Evolutionary conservation across 2,888 invertebrate species (phyloP).

Genomic region (Anoplius nigerrimus): DNA sequence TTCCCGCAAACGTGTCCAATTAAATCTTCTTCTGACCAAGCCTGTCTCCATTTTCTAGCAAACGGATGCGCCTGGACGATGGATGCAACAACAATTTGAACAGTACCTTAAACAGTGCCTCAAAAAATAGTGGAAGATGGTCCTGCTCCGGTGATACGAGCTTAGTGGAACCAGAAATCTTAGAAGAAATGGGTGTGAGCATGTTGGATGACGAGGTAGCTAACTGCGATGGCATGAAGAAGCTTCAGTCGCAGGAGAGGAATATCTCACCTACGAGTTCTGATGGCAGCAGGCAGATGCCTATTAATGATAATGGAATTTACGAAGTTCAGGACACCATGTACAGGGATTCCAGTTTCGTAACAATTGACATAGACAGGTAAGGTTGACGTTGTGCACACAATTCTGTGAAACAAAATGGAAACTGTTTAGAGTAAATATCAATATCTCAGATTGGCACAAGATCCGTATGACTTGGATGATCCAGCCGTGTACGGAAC

Average conservation of each 20-base stretch:
- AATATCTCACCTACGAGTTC: slow-evolving; percentile 57
- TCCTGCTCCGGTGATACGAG: slow-evolving; percentile 67
- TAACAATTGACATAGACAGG: slow-evolving; percentile 59
- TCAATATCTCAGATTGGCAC: slow-evolving; percentile 51
- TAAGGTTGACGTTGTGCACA: slow-evolving; percentile 28
- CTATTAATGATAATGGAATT: slow-evolving; percentile 38
- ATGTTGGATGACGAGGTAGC: slow-evolving; percentile 78
- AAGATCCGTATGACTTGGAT: slow-evolving; percentile 56
- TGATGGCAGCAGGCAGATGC: slow-evolving; percentile 46
- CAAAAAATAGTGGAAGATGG: slow-evolving; percentile 64
- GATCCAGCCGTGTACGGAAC: slow-evolving; percentile 55
- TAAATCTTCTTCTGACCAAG: too few species aligned
- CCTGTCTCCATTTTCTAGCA: slow-evolving; percentile 52
- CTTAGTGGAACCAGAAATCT: slow-evolving; percentile 75
- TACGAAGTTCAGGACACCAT: slow-evolving; percentile 1
- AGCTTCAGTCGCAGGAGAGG: slow-evolving; percentile 68
- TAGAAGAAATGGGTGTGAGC: slow-evolving; percentile 80
- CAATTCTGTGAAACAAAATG: not conserved
- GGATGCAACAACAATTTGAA: slow-evolving; percentile 70
- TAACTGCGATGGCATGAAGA: slow-evolving; percentile 66
- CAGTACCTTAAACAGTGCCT: slow-evolving; percentile 53
- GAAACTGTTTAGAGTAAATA: not conserved
- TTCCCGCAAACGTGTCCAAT: not conserved
- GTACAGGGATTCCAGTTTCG: slow-evolving; percentile 44
- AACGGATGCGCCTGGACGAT: slow-evolving; percentile 67